A percentile compares a stretch with the other conserved stretches of the same genome.
These are phyloP conservation scores for Linnaemya vulpina DNA, from an alignment of 2,888 invertebrate genomes.

Conservation along the genomic window DNA sequence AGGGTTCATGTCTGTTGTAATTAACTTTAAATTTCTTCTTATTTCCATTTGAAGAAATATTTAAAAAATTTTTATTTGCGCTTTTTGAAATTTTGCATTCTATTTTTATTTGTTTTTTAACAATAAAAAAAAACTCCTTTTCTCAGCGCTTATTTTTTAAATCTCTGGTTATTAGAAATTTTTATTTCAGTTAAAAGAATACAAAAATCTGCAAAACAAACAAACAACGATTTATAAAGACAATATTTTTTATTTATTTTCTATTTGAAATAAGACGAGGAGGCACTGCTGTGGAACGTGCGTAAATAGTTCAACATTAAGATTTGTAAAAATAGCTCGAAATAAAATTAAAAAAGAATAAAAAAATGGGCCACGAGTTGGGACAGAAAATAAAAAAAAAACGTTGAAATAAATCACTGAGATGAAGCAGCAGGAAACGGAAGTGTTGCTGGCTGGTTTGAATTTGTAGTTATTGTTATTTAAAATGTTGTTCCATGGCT, in stretches of 20 bases:
- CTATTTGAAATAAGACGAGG: slow-evolving; percentile 13
- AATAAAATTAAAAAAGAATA: not conserved
- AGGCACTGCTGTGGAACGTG: slow-evolving; percentile 14
- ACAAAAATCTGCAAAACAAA: slow-evolving; percentile 23
- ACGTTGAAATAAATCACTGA: slow-evolving; percentile 24
- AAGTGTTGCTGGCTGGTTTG: slow-evolving; percentile 62
- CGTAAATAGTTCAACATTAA: slow-evolving; percentile 34
- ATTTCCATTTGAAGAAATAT: not conserved
- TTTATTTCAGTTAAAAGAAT: not conserved
- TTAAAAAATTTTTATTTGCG: not conserved
- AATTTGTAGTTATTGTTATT: slow-evolving; percentile 64
- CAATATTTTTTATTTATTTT: slow-evolving; percentile 56
- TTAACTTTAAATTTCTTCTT: not conserved
- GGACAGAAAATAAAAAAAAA: not conserved
- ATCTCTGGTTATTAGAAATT: slow-evolving; percentile 27
- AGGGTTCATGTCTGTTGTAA: too few species aligned
- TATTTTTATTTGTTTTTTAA: not conserved
- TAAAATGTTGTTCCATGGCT: slow-evolving; percentile 43
- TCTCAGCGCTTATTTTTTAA: slow-evolving; percentile 27
- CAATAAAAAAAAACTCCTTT: not conserved
- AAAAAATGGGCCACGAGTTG: not conserved
- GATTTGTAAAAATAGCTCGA: slow-evolving; percentile 34
- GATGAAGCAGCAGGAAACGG: slow-evolving; percentile 58
- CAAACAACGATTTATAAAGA: slow-evolving; percentile 56
- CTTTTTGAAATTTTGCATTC: not conserved